Percentiles rank a stretch among this genome's conserved stretches.
Evolutionary conservation across 1,140 invertebrate species (phyloP).

Genomic region (Akabosia matsudoensis): DNA sequence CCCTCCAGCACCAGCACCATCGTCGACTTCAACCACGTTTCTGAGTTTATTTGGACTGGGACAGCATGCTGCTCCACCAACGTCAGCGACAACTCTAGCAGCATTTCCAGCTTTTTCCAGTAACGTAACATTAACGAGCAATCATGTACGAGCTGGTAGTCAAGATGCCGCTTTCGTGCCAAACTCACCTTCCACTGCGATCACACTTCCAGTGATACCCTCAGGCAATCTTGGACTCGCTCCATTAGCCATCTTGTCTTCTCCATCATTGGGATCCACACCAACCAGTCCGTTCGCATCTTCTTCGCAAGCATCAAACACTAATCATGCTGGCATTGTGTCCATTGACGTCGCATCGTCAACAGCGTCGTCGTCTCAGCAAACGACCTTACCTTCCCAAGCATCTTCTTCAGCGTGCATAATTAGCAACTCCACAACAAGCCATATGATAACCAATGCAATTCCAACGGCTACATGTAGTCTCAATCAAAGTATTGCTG

Average conservation of each 20-base stretch:
- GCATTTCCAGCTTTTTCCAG: slow-evolving; percentile 13
- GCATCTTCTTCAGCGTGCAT: background rate
- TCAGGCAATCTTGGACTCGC: background rate
- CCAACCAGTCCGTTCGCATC: background rate
- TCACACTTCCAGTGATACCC: slow-evolving; percentile 12
- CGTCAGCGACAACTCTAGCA: background rate
- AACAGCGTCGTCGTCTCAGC: background rate
- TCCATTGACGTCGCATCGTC: background rate
- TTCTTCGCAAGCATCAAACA: background rate
- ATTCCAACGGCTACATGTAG: background rate
- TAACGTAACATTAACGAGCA: slow-evolving; percentile 4
- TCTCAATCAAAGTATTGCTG: slow-evolving; percentile 20
- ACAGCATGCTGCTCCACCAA: background rate
- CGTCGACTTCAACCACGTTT: background rate
- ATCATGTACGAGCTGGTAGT: slow-evolving; percentile 3
- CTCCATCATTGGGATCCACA: slow-evolving; percentile 14
- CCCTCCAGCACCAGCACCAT: background rate
- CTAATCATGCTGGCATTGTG: background rate
- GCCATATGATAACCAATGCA: slow-evolving; percentile 20
- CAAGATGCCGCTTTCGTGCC: slow-evolving; percentile 16
- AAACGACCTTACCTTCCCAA: background rate
- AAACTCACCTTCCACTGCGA: background rate
- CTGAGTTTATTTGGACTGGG: background rate
- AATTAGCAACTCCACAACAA: background rate
- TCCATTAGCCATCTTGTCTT: slow-evolving; percentile 2